Percentiles rank a stretch among this genome's conserved stretches.
Evolutionary conservation across 2,113 vertebrate genomes (phyloP).

Genomic region (Etheostoma spectabile): DNA sequence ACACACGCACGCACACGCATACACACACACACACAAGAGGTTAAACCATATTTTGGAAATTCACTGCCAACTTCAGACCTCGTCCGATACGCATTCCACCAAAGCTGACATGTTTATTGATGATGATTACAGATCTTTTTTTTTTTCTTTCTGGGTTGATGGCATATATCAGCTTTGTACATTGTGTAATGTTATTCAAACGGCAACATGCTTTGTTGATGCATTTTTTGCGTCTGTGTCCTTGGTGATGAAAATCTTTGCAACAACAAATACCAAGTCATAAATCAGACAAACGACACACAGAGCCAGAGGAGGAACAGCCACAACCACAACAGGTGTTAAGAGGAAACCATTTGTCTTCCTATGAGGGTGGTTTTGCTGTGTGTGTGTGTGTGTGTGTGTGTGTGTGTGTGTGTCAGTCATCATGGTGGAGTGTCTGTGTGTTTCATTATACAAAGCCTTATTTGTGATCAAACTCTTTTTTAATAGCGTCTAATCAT

Average conservation of each 20-base stretch:
- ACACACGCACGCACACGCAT: constrained; percentile 14
- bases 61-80: constrained; percentile 31
- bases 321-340: constrained; percentile 78
- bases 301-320: constrained; percentile 68
- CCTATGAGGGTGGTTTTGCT: constrained; percentile 53
- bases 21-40: constrained; percentile 15
- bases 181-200: constrained; percentile 58
- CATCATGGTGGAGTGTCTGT: background rate
- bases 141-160: constrained; percentile 16
- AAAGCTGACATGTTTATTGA: constrained; percentile 53
- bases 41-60: constrained; percentile 58
- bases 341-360: constrained; percentile 78
- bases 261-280: constrained; percentile 73
- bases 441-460: constrained; percentile 23
- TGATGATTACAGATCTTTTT: constrained; percentile 35
- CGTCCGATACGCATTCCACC: constrained; percentile 58
- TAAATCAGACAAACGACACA: constrained; percentile 73
- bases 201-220: constrained; percentile 56
- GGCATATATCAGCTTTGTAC: background rate
- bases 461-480: constrained; percentile 25
- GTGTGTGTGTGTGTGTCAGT: constrained; percentile 19
- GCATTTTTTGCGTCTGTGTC: constrained; percentile 61
- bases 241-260: constrained; percentile 77
- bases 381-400: constrained; percentile 12
- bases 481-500: constrained; percentile 16